Evolutionary conservation across 2,113 vertebrate genomes (phyloP).

Genomic region (Heterocephalus glaber): DNA sequence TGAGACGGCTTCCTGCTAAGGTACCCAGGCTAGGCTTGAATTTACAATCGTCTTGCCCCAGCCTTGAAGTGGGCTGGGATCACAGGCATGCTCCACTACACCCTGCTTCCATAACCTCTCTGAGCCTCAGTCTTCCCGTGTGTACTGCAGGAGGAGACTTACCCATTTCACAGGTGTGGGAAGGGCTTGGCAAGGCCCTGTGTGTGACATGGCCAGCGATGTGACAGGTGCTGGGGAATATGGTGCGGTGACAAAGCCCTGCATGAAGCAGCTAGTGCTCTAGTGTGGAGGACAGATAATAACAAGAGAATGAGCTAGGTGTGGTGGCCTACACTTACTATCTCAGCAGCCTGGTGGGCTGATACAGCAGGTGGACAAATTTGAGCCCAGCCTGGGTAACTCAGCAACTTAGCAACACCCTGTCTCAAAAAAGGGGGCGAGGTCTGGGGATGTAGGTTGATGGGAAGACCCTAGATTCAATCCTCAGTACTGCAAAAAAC

Average conservation of each 20-base stretch:
- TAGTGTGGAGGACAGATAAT: background rate
- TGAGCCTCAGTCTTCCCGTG: background rate
- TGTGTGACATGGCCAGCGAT: too few relatives aligned
- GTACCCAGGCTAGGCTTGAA: background rate
- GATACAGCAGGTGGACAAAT: background rate
- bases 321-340: background rate
- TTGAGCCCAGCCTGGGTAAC: background rate
- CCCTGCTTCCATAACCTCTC: background rate
- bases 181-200: fast-evolving
- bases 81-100: background rate
- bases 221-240: too few relatives aligned
- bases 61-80: background rate
- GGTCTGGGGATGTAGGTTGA: background rate
- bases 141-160: background rate
- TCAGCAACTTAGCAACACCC: background rate
- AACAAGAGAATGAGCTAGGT: background rate
- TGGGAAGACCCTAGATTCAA: background rate
- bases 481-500: background rate
- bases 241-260: background rate
- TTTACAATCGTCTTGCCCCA: background rate
- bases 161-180: fast-evolving
- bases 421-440: background rate
- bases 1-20: background rate
- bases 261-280: background rate
- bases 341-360: background rate